Evolutionary conservation across 2,888 invertebrate genomes (phyloP).

Genomic region (Conchocele bisecta): DNA sequence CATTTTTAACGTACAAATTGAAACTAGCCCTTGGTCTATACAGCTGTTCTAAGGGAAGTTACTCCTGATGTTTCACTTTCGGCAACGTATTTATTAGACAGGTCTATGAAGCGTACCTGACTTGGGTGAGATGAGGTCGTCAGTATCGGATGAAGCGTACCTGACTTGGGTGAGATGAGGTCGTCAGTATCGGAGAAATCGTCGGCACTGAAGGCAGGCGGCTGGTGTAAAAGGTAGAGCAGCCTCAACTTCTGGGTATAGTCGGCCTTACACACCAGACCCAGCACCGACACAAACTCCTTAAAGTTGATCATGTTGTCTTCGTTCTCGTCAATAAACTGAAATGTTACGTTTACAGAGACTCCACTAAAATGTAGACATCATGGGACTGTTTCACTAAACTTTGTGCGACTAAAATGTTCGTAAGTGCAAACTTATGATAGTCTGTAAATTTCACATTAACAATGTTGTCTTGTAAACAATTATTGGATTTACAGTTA

Average conservation of each 20-base stretch:
- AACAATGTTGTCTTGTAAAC: too few species aligned
- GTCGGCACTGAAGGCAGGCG: conserved; percentile 80
- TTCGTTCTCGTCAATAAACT: conserved; percentile 94
- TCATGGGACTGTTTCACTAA: too few species aligned
- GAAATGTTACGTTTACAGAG: too few species aligned
- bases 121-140: conserved; percentile 59
- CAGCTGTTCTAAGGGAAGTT: too few species aligned
- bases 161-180: conserved; percentile 67
- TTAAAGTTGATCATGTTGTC: conserved; percentile 94
- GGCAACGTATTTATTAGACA: too few species aligned
- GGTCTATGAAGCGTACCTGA: conserved; percentile 64
- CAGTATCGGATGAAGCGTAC: conserved; percentile 36
- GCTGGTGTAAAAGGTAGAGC: conserved; percentile 94
- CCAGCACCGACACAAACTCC: conserved; percentile 91
- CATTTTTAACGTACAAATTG: too few species aligned
- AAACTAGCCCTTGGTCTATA: too few species aligned
- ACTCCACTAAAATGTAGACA: too few species aligned
- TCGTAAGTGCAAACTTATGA: too few species aligned
- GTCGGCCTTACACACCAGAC: conserved; percentile 91
- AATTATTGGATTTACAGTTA: too few species aligned
- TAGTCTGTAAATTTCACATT: too few species aligned
- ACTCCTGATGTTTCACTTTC: not conserved
- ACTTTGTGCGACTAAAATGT: too few species aligned
- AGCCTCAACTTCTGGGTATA: conserved; percentile 91
- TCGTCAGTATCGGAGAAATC: conserved; percentile 61